Conservation (phyloP, 2,888 invertebrate species). For the Epinotia nisella region DNA sequence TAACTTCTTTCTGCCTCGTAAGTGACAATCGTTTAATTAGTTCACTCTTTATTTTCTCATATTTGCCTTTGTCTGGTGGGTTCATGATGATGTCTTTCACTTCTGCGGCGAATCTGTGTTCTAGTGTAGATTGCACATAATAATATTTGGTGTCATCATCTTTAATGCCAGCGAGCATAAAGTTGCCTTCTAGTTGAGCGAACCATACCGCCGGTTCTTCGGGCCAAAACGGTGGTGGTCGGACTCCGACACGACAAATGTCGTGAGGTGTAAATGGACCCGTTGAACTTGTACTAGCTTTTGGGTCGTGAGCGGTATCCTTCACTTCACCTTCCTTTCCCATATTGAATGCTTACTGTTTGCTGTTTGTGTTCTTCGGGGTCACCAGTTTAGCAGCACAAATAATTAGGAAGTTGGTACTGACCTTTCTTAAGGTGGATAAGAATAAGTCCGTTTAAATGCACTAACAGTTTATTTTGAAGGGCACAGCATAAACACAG, state of each 20-base stretch:
- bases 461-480: no score
- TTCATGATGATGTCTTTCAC: constrained; percentile 28
- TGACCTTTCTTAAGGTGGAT: no score
- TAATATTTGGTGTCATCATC: constrained; percentile 24
- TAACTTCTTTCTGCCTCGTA: constrained; percentile 15
- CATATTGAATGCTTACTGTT: no score
- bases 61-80: constrained; percentile 28
- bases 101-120: constrained; percentile 1
- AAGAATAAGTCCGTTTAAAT: no score
- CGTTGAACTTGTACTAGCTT: no score
- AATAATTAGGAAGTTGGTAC: no score
- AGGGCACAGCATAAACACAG: no score
- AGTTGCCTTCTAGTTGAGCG: constrained; percentile 10
- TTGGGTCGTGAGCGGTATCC: no score
- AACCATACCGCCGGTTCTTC: constrained; percentile 32
- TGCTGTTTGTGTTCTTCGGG: no score
- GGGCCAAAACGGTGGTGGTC: constrained; percentile 32
- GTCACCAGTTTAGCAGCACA: no score
- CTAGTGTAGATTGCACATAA: constrained; percentile 6
- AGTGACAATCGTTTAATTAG: constrained; percentile 18
- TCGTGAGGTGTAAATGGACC: background rate
- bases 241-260: constrained; percentile 11
- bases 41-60: constrained; percentile 15
- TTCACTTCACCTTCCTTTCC: no score
- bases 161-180: constrained; percentile 5